These are phyloP conservation scores for Macropodus opercularis DNA, from an alignment of 2,797 vertebrate genomes.

Conservation along the genomic window DNA sequence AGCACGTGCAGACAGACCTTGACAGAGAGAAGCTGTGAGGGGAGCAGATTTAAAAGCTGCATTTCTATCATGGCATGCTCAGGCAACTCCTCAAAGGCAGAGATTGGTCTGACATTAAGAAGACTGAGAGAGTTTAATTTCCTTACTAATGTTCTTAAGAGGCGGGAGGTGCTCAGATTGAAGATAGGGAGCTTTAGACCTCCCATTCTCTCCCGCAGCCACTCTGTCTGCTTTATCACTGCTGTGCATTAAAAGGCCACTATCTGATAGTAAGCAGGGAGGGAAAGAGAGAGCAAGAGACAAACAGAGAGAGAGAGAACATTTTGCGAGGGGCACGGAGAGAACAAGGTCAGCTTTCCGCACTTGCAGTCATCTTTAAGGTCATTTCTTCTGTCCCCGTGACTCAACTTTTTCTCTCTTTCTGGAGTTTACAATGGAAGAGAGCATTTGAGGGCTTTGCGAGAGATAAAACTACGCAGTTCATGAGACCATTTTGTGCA, in stretches of 20 bases:
- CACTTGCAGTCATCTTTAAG: slow-evolving; percentile 41
- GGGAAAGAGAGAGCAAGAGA: slow-evolving; percentile 14
- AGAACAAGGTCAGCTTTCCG: slow-evolving; percentile 63
- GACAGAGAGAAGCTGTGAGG: slow-evolving; percentile 35
- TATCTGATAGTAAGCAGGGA: slow-evolving; percentile 69
- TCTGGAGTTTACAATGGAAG: slow-evolving; percentile 25
- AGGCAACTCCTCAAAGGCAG: slow-evolving; percentile 55
- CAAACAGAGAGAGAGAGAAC: slow-evolving; percentile 27
- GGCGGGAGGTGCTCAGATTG: slow-evolving; percentile 76
- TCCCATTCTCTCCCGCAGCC: slow-evolving; percentile 56
- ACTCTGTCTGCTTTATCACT: slow-evolving; percentile 71
- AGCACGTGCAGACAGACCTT: slow-evolving; percentile 34
- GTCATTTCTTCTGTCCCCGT: slow-evolving; percentile 27
- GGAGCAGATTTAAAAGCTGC: slow-evolving; percentile 44
- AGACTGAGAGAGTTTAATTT: slow-evolving; percentile 77
- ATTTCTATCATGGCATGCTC: slow-evolving; percentile 45
- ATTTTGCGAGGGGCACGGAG: slow-evolving; percentile 22
- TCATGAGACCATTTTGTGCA: slow-evolving; percentile 34
- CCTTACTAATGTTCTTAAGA: slow-evolving; percentile 79
- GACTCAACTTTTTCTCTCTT: slow-evolving; percentile 17
- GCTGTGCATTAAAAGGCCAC: slow-evolving; percentile 71
- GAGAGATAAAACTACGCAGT: slow-evolving; percentile 25
- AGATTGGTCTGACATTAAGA: slow-evolving; percentile 71
- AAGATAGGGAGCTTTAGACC: slow-evolving; percentile 72
- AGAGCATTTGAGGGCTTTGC: slow-evolving; percentile 20